phyloP scores from a whole-genome alignment of 2,113 vertebrate species.

The Salvelinus fontinalis region DNA sequence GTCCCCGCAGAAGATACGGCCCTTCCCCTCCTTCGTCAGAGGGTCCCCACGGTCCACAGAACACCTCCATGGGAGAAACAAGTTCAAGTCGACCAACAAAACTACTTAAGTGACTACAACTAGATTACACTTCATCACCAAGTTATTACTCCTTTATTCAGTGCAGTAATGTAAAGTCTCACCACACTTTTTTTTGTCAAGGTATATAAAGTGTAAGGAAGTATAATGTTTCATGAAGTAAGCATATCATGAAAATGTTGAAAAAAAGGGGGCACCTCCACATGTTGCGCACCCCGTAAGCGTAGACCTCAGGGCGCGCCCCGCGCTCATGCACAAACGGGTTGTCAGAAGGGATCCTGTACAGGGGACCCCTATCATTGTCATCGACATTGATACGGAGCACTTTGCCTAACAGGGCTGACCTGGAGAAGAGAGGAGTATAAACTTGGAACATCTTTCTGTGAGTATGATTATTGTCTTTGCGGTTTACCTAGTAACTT shows the following conservation, averaged over 20 bases:
- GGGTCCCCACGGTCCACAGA: constrained; percentile 90
- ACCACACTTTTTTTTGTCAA: too few species aligned
- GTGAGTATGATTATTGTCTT: neutral
- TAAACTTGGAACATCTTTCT: neutral
- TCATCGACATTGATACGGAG: constrained; percentile 87
- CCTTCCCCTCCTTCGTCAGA: constrained; percentile 80
- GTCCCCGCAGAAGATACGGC: constrained; percentile 93
- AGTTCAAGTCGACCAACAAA: too few species aligned
- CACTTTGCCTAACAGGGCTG: constrained; percentile 91
- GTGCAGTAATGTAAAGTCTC: too few species aligned
- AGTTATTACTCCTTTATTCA: too few species aligned
- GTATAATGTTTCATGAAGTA: too few species aligned
- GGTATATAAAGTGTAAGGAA: too few species aligned
- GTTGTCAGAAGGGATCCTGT: constrained; percentile 87
- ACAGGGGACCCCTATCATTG: constrained; percentile 80
- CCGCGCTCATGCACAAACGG: constrained; percentile 78
- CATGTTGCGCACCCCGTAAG: constrained; percentile 93
- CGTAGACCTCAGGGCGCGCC: constrained; percentile 88
- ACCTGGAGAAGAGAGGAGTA: constrained; percentile 67
- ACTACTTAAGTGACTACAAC: too few species aligned
- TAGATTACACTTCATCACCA: too few species aligned
- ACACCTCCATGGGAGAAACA: constrained; percentile 66
- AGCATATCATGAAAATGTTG: too few species aligned
- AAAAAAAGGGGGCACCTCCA: constrained; percentile 85
- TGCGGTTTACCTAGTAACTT: too few species aligned